Conservation (phyloP, 2,797 vertebrate species). For the Characodon lateralis region DNA sequence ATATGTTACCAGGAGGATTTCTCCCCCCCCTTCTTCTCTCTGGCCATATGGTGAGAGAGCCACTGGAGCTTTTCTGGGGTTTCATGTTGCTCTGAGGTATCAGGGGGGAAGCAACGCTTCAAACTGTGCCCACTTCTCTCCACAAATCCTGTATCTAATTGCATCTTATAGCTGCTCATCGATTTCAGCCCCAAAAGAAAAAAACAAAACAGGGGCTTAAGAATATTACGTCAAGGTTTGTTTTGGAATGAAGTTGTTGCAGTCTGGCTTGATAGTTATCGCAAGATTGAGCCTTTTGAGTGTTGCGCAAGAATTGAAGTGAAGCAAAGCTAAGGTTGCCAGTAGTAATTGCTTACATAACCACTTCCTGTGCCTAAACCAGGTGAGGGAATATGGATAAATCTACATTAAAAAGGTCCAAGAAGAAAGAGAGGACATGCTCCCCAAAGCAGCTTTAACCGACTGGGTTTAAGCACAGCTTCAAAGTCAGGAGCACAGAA, state of each 20-base stretch:
- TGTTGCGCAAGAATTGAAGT: background rate
- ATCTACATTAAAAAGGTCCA: background rate
- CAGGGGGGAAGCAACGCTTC: slow-evolving; percentile 25
- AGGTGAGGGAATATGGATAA: background rate
- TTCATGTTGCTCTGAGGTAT: slow-evolving; percentile 74
- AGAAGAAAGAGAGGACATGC: background rate
- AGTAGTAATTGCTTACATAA: background rate
- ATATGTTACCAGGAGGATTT: slow-evolving; percentile 52
- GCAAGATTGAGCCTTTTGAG: background rate
- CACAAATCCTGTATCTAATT: slow-evolving; percentile 65
- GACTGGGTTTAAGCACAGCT: background rate
- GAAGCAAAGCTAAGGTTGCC: background rate
- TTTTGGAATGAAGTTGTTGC: slow-evolving; percentile 25
- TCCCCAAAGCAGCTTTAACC: background rate
- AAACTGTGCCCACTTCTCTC: slow-evolving; percentile 52
- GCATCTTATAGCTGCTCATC: slow-evolving; percentile 60
- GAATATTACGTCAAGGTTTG: slow-evolving; percentile 41
- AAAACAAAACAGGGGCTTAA: slow-evolving; percentile 25
- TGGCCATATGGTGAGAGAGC: slow-evolving; percentile 72
- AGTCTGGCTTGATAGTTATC: slow-evolving; percentile 18
- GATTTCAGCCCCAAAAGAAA: slow-evolving; percentile 48
- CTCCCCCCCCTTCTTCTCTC: background rate
- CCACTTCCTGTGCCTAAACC: slow-evolving; percentile 3
- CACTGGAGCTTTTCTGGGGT: slow-evolving; percentile 72
- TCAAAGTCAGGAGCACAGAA: too few relatives aligned